Conservation (phyloP, 1,140 invertebrate species). For the Meloidogyne chitwoodi region DNA sequence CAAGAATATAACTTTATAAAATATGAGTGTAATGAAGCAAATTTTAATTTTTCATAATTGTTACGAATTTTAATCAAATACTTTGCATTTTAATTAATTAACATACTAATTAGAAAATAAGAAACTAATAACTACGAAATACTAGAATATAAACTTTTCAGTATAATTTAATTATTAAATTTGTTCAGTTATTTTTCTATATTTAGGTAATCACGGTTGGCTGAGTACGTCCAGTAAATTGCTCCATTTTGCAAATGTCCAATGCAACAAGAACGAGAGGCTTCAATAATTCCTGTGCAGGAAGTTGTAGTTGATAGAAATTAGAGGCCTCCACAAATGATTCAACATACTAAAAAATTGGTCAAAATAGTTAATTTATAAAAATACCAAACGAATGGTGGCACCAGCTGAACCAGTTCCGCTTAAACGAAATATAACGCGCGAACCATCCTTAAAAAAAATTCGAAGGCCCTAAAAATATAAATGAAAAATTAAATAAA, state of each 20-base stretch:
- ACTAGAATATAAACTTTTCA: neutral
- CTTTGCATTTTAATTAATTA: no score
- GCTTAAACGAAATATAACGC: slow-evolving; percentile 85
- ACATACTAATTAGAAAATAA: no score
- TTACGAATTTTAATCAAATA: no score
- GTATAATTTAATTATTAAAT: neutral
- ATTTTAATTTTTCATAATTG: no score
- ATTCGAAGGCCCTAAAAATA: slow-evolving; percentile 78
- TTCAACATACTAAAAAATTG: slow-evolving; percentile 63
- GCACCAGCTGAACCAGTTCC: slow-evolving; percentile 95
- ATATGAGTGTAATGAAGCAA: no score
- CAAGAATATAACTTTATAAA: no score
- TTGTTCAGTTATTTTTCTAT: neutral
- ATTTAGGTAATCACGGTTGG: slow-evolving; percentile 93
- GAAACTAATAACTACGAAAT: no score
- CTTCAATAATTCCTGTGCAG: slow-evolving; percentile 69
- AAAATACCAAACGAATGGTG: slow-evolving; percentile 74
- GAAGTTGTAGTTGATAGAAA: slow-evolving; percentile 63
- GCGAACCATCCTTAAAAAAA: slow-evolving; percentile 84
- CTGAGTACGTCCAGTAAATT: slow-evolving; percentile 78
- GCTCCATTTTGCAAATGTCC: slow-evolving; percentile 74
- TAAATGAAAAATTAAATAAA: neutral
- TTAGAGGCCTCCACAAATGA: slow-evolving; percentile 67
- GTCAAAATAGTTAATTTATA: slow-evolving; percentile 64
- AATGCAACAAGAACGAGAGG: slow-evolving; percentile 84